Base-by-base conservation (phyloP, 1,140 invertebrate genomes). In the Protaetia brevitarsis region DNA sequence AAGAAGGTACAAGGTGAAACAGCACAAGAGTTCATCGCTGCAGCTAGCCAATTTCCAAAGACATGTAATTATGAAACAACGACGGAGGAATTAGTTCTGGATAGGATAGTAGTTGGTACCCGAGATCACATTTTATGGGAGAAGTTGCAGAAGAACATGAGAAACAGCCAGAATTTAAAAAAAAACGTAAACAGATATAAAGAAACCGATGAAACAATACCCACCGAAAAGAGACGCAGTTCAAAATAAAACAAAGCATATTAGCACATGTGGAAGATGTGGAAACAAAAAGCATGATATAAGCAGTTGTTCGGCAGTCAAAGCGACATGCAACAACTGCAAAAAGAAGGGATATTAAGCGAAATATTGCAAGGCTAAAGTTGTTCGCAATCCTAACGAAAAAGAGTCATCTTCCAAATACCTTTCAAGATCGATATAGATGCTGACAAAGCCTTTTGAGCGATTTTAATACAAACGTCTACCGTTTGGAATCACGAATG, bases 401-500 rank as follows among this genome's bases (percentile, higher is more conserved):
- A n/a, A 34, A 34, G 31, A 34, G 8, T 34, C 31, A 34, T 34
- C 31, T 34, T 34, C 5, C 8, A 34, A n/a, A 34, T 34, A 11
- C 31, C 5, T n/a, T 34, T 34, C 31, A 34, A 34, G 31, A 34
- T 34, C 31, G 31, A 34, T 34, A 34, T n/a, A 11, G 31, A n/a
- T 34, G 31, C 31, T 11, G 31, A 34, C 78, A 13, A 75, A 72
- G 3, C 75, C 77, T 5, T 78, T 75, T 45, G 75, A 76, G 11
- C 41, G 74, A 27, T 80, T 68, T 62, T 69, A 68, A 41, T 78
- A 76, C 63, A 76, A 68, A 60, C 57, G 78, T 29, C 51, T 79
- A 11, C 78, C 75, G 3, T 77, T 80, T 63, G 78, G 76, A 13
- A 74, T 80, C 2, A 72, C 70, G 21, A 72, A 69, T 19, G 73